Conservation (phyloP, 2,888 invertebrate species). For the Metalampra italica region DNA sequence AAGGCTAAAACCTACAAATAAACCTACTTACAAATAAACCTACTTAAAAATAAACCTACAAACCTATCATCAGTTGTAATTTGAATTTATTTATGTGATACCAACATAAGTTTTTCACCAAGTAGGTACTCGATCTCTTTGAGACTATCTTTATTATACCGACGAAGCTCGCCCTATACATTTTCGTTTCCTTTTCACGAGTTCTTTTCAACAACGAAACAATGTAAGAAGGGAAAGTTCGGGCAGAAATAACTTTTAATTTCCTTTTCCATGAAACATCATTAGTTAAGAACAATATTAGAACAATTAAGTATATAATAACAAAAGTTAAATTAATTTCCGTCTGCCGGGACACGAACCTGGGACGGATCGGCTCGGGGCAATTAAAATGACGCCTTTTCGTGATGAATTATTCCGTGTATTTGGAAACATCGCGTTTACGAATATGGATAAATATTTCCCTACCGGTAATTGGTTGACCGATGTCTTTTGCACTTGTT, state of each 20-base stretch:
- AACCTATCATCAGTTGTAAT: no score
- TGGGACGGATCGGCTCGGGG: slow-evolving; percentile 8
- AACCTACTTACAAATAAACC: no score
- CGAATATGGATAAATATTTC: background rate
- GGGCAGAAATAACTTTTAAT: slow-evolving; percentile 5
- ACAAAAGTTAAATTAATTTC: slow-evolving; percentile 18
- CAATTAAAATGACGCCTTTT: slow-evolving; percentile 11
- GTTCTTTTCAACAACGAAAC: background rate
- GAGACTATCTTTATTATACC: background rate
- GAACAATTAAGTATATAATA: slow-evolving; percentile 14
- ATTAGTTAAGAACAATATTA: slow-evolving; percentile 11
- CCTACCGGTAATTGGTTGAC: slow-evolving; percentile 2
- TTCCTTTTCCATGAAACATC: slow-evolving; percentile 10
- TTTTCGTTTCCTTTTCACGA: background rate
- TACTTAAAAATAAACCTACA: no score
- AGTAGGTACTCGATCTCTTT: background rate
- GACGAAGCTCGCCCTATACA: no score
- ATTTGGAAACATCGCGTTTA: background rate
- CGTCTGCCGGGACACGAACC: slow-evolving; percentile 5
- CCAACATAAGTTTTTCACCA: no score
- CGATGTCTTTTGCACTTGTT: background rate
- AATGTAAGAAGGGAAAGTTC: background rate
- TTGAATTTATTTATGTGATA: no score
- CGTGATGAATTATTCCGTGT: slow-evolving; percentile 8
- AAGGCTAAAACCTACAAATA: no score